A percentile compares a stretch with the other conserved stretches of the same genome.
These are phyloP conservation scores for Eptesicus fuscus DNA, from an alignment of 2,113 vertebrate genomes.

Conservation along the genomic window DNA sequence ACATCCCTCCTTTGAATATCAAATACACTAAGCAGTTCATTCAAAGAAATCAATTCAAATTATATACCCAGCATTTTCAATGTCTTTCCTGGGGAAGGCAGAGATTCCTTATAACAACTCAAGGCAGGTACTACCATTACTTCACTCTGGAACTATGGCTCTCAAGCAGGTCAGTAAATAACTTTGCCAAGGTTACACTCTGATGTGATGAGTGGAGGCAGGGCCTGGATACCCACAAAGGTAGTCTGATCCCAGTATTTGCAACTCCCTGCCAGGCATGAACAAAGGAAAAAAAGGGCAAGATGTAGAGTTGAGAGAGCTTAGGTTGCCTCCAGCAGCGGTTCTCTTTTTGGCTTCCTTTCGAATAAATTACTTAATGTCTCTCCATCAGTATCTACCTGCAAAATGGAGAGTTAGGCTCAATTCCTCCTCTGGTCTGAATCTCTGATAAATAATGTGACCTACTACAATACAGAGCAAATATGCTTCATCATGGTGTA, in stretches of 20 bases:
- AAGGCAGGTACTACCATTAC: not conserved
- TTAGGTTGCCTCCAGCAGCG: not conserved
- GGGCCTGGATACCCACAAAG: not conserved
- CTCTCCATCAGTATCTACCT: not conserved
- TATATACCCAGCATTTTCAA: not conserved
- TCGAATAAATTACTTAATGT: not conserved
- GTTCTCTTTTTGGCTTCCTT: not conserved
- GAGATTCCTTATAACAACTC: not conserved
- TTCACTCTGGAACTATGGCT: not conserved
- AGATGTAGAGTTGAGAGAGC: not conserved
- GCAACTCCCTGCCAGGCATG: not conserved
- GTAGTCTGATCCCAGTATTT: not conserved
- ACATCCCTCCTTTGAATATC: not conserved
- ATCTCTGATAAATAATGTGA: not conserved
- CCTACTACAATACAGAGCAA: not conserved
- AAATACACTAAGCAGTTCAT: not conserved
- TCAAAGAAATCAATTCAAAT: not conserved
- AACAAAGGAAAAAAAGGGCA: not conserved
- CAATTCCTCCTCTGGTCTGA: not conserved
- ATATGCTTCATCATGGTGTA: not conserved
- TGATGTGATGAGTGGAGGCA: rapidly evolving
- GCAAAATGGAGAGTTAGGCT: not conserved
- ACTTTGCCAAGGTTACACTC: not conserved
- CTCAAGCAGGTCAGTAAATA: not conserved
- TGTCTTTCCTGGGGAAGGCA: not conserved